A percentile compares a stretch with the other conserved stretches of the same genome.
Conservation (phyloP, 2,888 invertebrate species). For the Charanyca ferruginea region DNA sequence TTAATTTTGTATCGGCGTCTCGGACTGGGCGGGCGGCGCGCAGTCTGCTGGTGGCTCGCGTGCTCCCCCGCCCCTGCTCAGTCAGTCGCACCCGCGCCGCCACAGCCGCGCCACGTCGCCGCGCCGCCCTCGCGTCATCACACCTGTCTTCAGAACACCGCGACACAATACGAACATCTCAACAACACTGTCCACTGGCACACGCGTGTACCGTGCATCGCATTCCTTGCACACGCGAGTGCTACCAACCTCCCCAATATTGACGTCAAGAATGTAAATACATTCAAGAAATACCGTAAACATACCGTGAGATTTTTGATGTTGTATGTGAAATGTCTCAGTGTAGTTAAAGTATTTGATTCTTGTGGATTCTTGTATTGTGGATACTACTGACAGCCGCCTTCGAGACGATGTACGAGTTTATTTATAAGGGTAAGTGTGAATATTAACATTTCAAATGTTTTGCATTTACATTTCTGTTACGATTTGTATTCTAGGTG, state of each 20-base stretch:
- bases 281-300: slow-evolving; percentile 71
- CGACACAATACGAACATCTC: slow-evolving; percentile 71
- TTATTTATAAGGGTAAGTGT: slow-evolving; percentile 71
- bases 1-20: slow-evolving; percentile 90
- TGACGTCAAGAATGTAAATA: slow-evolving; percentile 67
- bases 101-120: slow-evolving; percentile 77
- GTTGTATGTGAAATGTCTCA: slow-evolving; percentile 72
- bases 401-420: slow-evolving; percentile 63
- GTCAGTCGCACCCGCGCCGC: slow-evolving; percentile 81
- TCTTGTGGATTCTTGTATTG: slow-evolving; percentile 78
- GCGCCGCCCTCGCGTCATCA: slow-evolving; percentile 61
- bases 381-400: slow-evolving; percentile 67
- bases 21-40: slow-evolving; percentile 81
- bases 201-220: slow-evolving; percentile 55
- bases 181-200: slow-evolving; percentile 63
- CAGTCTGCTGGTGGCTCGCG: slow-evolving; percentile 74
- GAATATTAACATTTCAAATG: slow-evolving; percentile 35
- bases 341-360: slow-evolving; percentile 77
- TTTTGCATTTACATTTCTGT: slow-evolving; percentile 37
- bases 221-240: slow-evolving; percentile 52
- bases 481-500: slow-evolving; percentile 15
- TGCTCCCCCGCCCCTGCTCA: slow-evolving; percentile 81
- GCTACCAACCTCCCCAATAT: slow-evolving; percentile 52
- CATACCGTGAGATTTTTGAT: slow-evolving; percentile 72
- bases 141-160: slow-evolving; percentile 77